phyloP scores from a whole-genome alignment of 2,888 invertebrate genomes.

The Acleris holmiana region DNA sequence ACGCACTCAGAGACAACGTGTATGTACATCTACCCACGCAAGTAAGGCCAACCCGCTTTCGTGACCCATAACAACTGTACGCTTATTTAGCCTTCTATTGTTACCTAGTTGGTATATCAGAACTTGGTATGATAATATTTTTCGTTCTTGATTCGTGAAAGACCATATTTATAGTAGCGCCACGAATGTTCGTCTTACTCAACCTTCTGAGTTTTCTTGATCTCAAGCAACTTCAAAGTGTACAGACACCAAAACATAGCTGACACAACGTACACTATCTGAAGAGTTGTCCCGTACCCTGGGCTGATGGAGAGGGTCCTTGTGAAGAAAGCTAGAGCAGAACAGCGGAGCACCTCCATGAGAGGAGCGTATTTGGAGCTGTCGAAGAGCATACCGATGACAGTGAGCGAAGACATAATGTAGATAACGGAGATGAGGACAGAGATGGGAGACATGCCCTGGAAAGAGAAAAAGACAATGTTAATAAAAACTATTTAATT shows the following conservation, averaged over 20 bases:
- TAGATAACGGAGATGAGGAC: slow-evolving; percentile 85
- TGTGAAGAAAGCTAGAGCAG: slow-evolving; percentile 81
- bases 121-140: not conserved
- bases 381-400: slow-evolving; percentile 90
- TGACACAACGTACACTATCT: slow-evolving; percentile 85
- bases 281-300: slow-evolving; percentile 69
- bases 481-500: not conserved
- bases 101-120: too few relatives aligned
- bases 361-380: slow-evolving; percentile 85
- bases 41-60: too few relatives aligned
- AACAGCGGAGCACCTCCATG: slow-evolving; percentile 87
- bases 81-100: too few relatives aligned
- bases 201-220: slow-evolving; percentile 68
- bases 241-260: slow-evolving; percentile 87
- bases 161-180: not conserved
- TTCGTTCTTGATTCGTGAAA: not conserved
- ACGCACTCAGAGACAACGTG: too few relatives aligned
- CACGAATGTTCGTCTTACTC: slow-evolving; percentile 45
- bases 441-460: slow-evolving; percentile 86
- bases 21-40: too few relatives aligned
- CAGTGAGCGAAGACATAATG: slow-evolving; percentile 87
- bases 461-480: slow-evolving; percentile 54
- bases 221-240: slow-evolving; percentile 83
- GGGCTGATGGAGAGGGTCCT: slow-evolving; percentile 68
- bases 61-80: too few relatives aligned